phyloP scores from a whole-genome alignment of 2,888 invertebrate species.

The Archips crataeganus region DNA sequence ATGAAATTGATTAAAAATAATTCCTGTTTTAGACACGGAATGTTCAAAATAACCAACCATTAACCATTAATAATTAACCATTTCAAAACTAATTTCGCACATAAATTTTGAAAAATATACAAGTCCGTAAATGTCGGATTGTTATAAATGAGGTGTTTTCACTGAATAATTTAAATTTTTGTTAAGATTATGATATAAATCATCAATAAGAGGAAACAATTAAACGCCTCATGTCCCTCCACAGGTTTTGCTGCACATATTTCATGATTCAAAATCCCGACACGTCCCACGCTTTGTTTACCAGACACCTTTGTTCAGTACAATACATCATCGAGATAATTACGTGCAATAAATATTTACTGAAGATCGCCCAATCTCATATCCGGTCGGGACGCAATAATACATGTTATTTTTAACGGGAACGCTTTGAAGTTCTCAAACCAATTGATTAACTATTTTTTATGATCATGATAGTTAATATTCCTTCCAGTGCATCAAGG shows the following conservation, averaged over 20 bases:
- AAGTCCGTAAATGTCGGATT: too few relatives aligned
- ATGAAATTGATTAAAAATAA: too few relatives aligned
- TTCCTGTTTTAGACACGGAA: too few relatives aligned
- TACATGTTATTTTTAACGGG: not conserved
- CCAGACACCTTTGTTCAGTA: not conserved
- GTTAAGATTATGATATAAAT: too few relatives aligned
- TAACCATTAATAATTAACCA: too few relatives aligned
- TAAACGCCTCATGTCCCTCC: not conserved
- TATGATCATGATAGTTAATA: not conserved
- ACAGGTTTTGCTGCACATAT: not conserved
- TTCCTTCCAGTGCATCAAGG: too few relatives aligned
- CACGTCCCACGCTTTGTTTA: not conserved
- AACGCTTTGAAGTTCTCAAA: constrained; percentile 8
- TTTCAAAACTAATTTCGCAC: too few relatives aligned
- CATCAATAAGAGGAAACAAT: not conserved
- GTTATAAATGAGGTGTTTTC: too few relatives aligned
- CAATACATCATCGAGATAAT: constrained; percentile 14
- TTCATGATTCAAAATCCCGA: not conserved
- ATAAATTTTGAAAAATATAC: too few relatives aligned
- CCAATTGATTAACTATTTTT: not conserved
- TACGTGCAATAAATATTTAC: constrained; percentile 27
- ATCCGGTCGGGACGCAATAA: constrained; percentile 9
- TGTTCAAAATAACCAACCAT: too few relatives aligned
- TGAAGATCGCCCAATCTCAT: constrained; percentile 14
- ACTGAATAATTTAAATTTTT: too few relatives aligned